phyloP scores from a whole-genome alignment of 2,888 invertebrate genomes.

The Chesias legatella region DNA sequence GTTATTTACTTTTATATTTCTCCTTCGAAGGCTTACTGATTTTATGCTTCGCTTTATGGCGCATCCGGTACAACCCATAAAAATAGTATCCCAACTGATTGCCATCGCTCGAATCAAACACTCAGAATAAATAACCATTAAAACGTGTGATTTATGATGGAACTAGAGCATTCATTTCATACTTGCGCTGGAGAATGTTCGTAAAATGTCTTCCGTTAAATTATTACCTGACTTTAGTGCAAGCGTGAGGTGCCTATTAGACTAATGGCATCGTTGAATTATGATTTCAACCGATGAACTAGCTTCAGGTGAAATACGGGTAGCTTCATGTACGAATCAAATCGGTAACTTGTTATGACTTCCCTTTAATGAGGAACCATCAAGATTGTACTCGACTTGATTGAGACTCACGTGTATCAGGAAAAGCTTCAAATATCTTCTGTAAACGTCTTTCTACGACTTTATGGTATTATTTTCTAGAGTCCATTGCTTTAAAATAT shows the following conservation, averaged over 20 bases:
- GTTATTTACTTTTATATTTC: constrained; percentile 75
- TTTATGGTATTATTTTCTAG: too few relatives aligned
- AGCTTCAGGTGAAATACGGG: constrained; percentile 18
- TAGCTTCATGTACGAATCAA: too few relatives aligned
- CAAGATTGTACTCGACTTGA: too few relatives aligned
- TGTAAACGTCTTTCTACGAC: too few relatives aligned
- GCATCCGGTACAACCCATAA: constrained; percentile 71
- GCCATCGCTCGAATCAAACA: constrained; percentile 61
- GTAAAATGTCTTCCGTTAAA: constrained; percentile 27
- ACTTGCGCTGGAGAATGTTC: constrained; percentile 35
- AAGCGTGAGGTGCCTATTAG: constrained; percentile 27
- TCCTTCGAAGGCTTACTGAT: constrained; percentile 66
- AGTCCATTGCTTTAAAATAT: too few relatives aligned
- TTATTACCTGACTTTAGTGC: constrained; percentile 31
- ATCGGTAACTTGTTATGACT: too few relatives aligned
- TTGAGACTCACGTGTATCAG: too few relatives aligned
- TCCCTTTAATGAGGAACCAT: too few relatives aligned
- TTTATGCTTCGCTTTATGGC: constrained; percentile 73
- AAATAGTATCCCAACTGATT: constrained; percentile 72
- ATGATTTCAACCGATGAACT: constrained; percentile 21
- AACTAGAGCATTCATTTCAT: constrained; percentile 43
- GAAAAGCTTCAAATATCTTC: too few relatives aligned
- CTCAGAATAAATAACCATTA: constrained; percentile 67
- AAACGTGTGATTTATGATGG: constrained; percentile 57
- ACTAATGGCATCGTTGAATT: constrained; percentile 26